phyloP scores from a whole-genome alignment of 1,140 invertebrate species.

The Druon quercuslanigerum region DNA sequence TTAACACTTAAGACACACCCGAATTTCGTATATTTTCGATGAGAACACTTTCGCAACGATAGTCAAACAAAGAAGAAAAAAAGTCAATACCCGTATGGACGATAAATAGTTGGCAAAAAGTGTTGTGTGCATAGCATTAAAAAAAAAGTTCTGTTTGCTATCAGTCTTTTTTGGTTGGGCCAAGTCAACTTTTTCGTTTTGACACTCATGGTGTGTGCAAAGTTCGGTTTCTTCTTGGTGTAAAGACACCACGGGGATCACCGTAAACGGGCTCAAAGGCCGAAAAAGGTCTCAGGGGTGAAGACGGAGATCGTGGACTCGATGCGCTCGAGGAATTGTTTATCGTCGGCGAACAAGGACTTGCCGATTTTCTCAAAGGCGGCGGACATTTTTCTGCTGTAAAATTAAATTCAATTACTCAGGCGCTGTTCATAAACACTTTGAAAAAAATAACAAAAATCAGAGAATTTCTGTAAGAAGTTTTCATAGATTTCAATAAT shows the following conservation, averaged over 20 bases:
- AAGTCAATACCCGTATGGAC: conserved; percentile 17
- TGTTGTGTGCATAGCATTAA: neutral
- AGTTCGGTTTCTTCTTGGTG: conserved; percentile 65
- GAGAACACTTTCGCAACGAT: neutral
- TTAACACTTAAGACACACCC: too few species aligned
- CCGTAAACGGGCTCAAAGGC: conserved; percentile 69
- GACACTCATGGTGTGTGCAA: conserved; percentile 47
- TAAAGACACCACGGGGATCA: conserved; percentile 67
- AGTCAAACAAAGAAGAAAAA: conserved; percentile 40
- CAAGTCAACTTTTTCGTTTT: conserved; percentile 39
- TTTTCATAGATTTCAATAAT: too few species aligned
- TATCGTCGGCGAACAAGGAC: conserved; percentile 41
- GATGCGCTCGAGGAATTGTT: conserved; percentile 54
- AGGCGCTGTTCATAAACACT: too few species aligned
- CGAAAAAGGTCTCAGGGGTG: conserved; percentile 67
- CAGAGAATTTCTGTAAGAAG: too few species aligned
- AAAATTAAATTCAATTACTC: conserved; percentile 32
- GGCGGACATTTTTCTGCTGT: conserved; percentile 70
- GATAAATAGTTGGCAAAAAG: conserved; percentile 5
- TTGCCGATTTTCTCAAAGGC: conserved; percentile 58
- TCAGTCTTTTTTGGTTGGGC: conserved; percentile 14
- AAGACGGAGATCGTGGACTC: conserved; percentile 53
- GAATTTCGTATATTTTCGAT: neutral
- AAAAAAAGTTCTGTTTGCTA: conserved; percentile 40
- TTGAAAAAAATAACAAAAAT: too few species aligned